phyloP scores from a whole-genome alignment of 2,797 vertebrate species.

The Spheniscus humboldti region DNA sequence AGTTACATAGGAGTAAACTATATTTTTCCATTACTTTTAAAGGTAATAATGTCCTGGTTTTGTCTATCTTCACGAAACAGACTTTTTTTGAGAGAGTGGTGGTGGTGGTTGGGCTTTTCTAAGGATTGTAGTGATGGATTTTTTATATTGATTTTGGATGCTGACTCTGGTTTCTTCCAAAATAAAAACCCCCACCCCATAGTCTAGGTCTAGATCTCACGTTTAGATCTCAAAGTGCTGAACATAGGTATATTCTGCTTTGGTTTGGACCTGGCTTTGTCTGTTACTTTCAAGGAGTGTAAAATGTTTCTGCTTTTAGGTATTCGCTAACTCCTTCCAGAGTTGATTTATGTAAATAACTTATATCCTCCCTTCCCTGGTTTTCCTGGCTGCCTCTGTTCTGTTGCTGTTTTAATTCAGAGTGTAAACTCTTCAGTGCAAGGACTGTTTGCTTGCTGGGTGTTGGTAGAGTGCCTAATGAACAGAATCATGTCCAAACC shows the following conservation, averaged over 20 bases:
- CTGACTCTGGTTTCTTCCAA: not conserved
- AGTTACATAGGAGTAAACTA: not conserved
- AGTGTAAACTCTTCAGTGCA: not conserved
- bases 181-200: not conserved
- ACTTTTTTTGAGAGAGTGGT: rapidly evolving
- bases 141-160: not conserved
- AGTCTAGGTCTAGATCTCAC: not conserved
- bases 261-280: not conserved
- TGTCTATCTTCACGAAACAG: not conserved
- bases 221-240: not conserved
- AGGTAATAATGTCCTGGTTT: not conserved
- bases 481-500: not conserved
- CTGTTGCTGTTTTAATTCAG: not conserved
- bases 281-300: not conserved
- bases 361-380: not conserved
- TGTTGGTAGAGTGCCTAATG: not conserved
- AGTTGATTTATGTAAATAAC: not conserved
- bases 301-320: not conserved
- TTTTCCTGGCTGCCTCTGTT: not conserved
- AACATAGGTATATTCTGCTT: not conserved
- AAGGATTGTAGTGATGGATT: not conserved
- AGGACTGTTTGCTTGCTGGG: not conserved
- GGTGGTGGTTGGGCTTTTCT: not conserved
- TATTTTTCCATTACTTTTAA: not conserved
- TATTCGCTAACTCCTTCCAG: not conserved